Conservation (phyloP, 2,113 vertebrate species). For the Trochalopteron elliotii region DNA sequence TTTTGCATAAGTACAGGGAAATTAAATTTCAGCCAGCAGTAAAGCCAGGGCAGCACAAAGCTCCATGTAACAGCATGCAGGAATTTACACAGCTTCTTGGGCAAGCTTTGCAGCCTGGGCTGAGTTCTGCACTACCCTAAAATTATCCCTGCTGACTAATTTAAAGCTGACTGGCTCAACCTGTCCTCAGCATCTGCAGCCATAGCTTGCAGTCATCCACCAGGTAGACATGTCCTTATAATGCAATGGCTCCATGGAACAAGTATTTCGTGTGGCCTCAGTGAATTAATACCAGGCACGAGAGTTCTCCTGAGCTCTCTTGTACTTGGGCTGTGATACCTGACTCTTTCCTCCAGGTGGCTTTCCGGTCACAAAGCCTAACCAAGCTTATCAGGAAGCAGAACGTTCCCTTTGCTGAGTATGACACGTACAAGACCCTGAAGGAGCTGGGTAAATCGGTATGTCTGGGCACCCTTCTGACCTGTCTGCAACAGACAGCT, state of each 20-base stretch:
- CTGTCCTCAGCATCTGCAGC: not conserved
- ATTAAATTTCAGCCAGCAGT: slow-evolving; percentile 1
- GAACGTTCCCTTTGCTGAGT: slow-evolving; percentile 49
- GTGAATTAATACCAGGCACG: not conserved
- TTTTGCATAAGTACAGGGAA: slow-evolving; percentile 13
- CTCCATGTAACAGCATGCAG: not conserved
- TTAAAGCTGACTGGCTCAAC: slow-evolving; percentile 1
- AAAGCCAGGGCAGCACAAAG: not conserved
- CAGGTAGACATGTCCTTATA: not conserved
- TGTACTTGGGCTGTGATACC: not conserved
- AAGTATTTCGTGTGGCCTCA: not conserved
- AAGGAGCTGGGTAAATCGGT: slow-evolving; percentile 77
- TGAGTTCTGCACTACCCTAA: not conserved
- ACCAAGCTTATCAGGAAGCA: slow-evolving; percentile 71
- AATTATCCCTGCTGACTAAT: slow-evolving; percentile 21
- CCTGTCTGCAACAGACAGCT: not conserved
- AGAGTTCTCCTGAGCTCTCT: not conserved
- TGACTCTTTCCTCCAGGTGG: slow-evolving; percentile 67
- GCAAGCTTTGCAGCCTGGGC: not conserved
- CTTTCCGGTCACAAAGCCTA: slow-evolving; percentile 77
- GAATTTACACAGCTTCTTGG: not conserved
- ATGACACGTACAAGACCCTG: slow-evolving; percentile 68
- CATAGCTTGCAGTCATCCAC: not conserved
- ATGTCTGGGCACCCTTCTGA: not conserved
- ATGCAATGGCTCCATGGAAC: not conserved